A percentile compares a stretch with the other conserved stretches of the same genome.
Evolutionary conservation across 2,797 vertebrate genomes (phyloP).

Genomic region (Argentina silus): DNA sequence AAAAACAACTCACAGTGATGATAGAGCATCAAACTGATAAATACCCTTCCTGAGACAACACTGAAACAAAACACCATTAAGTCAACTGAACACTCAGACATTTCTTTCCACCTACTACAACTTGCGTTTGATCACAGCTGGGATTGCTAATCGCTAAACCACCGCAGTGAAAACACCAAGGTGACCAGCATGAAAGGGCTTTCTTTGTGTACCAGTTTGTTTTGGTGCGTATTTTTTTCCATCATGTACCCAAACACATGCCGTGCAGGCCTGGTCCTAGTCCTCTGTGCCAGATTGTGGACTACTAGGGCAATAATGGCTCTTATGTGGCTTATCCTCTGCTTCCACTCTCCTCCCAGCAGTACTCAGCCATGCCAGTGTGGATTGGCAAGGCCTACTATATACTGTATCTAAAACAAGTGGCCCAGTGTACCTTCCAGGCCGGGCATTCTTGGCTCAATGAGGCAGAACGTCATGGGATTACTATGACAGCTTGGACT

Average conservation of each 20-base stretch:
- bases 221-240: background rate
- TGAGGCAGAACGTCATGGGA: conserved; percentile 52
- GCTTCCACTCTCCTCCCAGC: conserved; percentile 12
- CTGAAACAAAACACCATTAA: background rate
- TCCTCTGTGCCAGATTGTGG: background rate
- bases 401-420: conserved; percentile 45
- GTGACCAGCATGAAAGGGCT: conserved; percentile 1
- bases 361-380: conserved; percentile 26
- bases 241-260: background rate
- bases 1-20: background rate
- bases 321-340: conserved; percentile 30
- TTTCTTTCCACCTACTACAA: background rate
- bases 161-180: too few relatives aligned
- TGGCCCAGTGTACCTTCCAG: conserved; percentile 49
- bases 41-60: background rate
- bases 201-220: background rate
- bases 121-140: conserved; percentile 2
- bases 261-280: background rate
- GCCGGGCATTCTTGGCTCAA: conserved; percentile 48
- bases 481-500: conserved; percentile 62
- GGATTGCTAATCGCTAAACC: background rate
- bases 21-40: background rate
- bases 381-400: conserved; percentile 5
- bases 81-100: background rate
- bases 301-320: background rate